phyloP scores from a whole-genome alignment of 2,113 vertebrate genomes.

The Clarias gariepinus region DNA sequence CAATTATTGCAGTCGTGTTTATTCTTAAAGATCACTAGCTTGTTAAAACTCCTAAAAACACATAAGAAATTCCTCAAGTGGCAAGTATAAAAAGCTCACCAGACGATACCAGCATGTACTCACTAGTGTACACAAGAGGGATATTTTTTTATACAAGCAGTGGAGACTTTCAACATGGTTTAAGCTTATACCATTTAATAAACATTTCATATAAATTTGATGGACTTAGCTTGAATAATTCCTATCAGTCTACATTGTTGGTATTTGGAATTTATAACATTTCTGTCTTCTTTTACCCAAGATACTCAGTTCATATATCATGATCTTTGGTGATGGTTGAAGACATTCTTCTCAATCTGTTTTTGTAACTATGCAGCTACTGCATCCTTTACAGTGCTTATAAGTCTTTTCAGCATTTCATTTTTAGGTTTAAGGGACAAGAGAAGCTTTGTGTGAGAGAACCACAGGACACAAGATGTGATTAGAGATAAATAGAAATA shows the following conservation, averaged over 20 bases:
- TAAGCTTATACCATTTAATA: background rate
- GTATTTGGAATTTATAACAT: background rate
- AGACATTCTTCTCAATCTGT: background rate
- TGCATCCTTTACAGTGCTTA: constrained; percentile 16
- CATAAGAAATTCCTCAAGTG: constrained; percentile 16
- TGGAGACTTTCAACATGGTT: background rate
- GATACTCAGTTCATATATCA: background rate
- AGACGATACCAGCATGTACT: background rate
- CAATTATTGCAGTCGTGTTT: background rate
- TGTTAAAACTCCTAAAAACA: constrained; percentile 10
- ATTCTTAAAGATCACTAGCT: background rate
- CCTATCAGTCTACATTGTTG: background rate
- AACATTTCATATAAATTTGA: background rate
- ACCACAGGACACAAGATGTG: constrained; percentile 9
- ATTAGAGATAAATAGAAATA: constrained; percentile 10
- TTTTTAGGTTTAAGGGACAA: constrained; percentile 32
- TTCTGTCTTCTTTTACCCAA: background rate
- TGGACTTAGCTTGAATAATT: constrained; percentile 1
- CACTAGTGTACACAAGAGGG: background rate
- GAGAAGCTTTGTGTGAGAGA: constrained; percentile 27
- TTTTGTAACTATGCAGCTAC: constrained; percentile 24
- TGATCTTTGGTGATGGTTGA: constrained; percentile 16
- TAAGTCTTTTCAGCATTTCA: background rate
- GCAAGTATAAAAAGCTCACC: background rate
- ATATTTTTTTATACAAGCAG: background rate